Base-by-base conservation (phyloP, 2,888 invertebrate species). In the Lasioglossum oenotherae region DNA sequence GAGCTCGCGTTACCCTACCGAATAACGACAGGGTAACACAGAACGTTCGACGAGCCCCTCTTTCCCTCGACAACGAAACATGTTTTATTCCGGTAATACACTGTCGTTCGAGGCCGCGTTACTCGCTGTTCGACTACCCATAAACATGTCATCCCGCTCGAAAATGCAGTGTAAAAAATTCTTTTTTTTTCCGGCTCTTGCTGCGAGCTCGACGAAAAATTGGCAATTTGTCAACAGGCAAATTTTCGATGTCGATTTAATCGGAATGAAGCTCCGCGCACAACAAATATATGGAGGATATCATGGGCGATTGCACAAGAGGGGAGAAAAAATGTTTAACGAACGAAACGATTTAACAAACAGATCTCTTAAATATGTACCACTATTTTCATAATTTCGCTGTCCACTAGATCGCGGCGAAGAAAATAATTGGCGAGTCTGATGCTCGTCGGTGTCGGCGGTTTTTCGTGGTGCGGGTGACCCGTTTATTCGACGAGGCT, bases 401-500 rank as follows among this genome's bases (percentile, higher is more conserved):
- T 12, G 12, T 1, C n/a, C 12, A 12, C n/a, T n/a, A 12, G 31
- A 64, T 31, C 19, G 19, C 19, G 19, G 31, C 8, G 8, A 35
- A 64, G 64, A 64, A 64, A 64, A 35, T 19, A 64, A 64, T 35
- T 19, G 64, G 2, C 31, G 64, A 19, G 31, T 16, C 64, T 64
- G 19, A 64, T 31, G 6, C 31, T 16, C 8, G 31, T 31, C 64
- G 57, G 41, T 38, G 69, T 67, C 44, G 53, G 44, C 27, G 57
- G 46, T 4, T n/a, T 38, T 31, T 19, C 75, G n/a, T 1, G 27
- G 27, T 3, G 12, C 44, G 16, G 23, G 27, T 23, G 23, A 35
- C 23, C 57, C 74, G 74, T 78, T 78, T 74, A 74, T 84, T 82
- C 35, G 74, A 71, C 82, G 49, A 44, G 67, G n/a, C 60, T 64